phyloP scores from a whole-genome alignment of 2,797 vertebrate species.

The Chelon labrosus region DNA sequence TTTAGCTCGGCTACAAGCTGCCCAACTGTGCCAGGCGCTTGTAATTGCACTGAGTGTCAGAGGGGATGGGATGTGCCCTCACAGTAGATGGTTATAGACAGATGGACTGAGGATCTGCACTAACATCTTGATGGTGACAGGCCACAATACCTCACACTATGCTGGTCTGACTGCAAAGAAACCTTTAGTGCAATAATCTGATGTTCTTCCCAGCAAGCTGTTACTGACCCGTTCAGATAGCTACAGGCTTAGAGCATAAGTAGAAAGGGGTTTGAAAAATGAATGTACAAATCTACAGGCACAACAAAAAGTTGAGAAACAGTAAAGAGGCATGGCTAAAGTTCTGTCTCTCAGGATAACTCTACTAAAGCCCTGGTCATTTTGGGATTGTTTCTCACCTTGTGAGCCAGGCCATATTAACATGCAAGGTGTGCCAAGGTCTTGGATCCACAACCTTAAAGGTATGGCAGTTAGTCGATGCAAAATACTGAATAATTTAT shows the following conservation, averaged over 20 bases:
- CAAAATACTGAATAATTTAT: conserved; percentile 90
- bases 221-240: conserved; percentile 62
- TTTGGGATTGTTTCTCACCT: conserved; percentile 72
- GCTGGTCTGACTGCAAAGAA: conserved; percentile 80
- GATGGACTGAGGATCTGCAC: conserved; percentile 81
- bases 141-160: conserved; percentile 73
- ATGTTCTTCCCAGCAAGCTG: conserved; percentile 77
- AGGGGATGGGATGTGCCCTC: conserved; percentile 68
- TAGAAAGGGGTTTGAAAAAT: conserved; percentile 10
- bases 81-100: conserved; percentile 75
- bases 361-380: conserved; percentile 47
- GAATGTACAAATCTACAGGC: conserved; percentile 7
- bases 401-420: conserved; percentile 75
- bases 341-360: conserved; percentile 22
- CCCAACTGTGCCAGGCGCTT: conserved; percentile 61
- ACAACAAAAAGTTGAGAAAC: conserved; percentile 14
- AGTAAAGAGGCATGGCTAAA: conserved; percentile 30
- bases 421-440: conserved; percentile 84
- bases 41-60: conserved; percentile 77
- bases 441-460: conserved; percentile 83
- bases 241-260: conserved; percentile 43
- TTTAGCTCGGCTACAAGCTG: conserved; percentile 62
- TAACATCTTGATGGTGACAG: conserved; percentile 74
- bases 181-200: conserved; percentile 71
- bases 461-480: conserved; percentile 89